Evolutionary conservation across 1,140 invertebrate genomes (phyloP).

Genomic region (Lepidostoma basale): DNA sequence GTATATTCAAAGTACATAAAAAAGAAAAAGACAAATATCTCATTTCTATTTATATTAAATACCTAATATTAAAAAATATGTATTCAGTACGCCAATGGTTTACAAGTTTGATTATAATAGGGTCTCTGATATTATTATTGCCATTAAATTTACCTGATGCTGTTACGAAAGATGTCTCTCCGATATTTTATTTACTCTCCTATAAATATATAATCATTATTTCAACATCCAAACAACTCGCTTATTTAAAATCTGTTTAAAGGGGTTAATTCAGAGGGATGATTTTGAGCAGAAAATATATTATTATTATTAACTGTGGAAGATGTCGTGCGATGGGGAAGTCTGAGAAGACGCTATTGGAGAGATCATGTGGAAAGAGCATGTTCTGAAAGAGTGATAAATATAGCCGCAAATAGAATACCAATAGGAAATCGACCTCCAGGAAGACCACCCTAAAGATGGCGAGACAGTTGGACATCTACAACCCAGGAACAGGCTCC

Average conservation of each 20-base stretch:
- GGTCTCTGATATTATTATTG: conserved; percentile 2
- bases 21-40: not conserved
- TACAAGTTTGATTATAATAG: not conserved
- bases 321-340: too few relatives aligned
- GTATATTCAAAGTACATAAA: not conserved
- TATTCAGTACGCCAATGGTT: not conserved
- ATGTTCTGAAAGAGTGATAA: too few relatives aligned
- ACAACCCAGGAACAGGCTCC: too few relatives aligned
- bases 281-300: not conserved
- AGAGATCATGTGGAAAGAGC: too few relatives aligned
- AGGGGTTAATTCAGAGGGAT: not conserved
- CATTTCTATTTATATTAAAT: too few relatives aligned
- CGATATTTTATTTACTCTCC: not conserved
- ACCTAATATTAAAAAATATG: too few relatives aligned
- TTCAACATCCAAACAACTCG: not conserved
- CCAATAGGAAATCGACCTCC: too few relatives aligned
- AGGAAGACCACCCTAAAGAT: too few relatives aligned
- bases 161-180: not conserved
- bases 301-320: not conserved
- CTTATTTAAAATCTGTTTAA: not conserved
- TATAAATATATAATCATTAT: not conserved
- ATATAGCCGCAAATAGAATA: too few relatives aligned
- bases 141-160: conserved; percentile 11
- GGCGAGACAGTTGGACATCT: too few relatives aligned
- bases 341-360: too few relatives aligned